Conservation (phyloP, 2,888 invertebrate species). For the Dolichopus griseipennis region DNA sequence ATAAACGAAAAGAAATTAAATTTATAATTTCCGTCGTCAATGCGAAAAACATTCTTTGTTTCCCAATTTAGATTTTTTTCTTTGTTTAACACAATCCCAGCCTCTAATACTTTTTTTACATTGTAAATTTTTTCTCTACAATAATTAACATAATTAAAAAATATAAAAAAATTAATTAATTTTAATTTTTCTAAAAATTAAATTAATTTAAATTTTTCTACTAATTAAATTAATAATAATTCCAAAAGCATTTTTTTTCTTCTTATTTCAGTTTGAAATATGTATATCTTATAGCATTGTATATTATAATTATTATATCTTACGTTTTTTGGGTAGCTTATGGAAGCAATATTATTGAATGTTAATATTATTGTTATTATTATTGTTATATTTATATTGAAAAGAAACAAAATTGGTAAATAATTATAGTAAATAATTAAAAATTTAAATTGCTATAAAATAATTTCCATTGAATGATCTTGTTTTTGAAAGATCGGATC, state of each 20-base stretch:
- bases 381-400: neutral
- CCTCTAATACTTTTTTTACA: neutral
- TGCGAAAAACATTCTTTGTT: too few species aligned
- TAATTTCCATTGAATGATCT: slow-evolving; percentile 39
- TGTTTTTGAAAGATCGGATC: slow-evolving; percentile 35
- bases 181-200: neutral
- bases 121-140: slow-evolving; percentile 1
- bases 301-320: neutral
- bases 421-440: neutral
- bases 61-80: too few species aligned
- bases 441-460: slow-evolving; percentile 33
- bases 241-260: too few species aligned
- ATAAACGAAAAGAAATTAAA: too few species aligned
- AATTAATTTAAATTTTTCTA: neutral
- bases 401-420: neutral
- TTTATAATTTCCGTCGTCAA: too few species aligned
- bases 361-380: too few species aligned
- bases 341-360: neutral
- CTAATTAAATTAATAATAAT: neutral
- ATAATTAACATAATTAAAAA: slow-evolving; percentile 1
- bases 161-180: neutral
- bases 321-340: slow-evolving; percentile 1
- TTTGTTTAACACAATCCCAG: neutral
- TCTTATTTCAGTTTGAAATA: too few species aligned
- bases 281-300: neutral